Conservation (phyloP, 2,113 vertebrate genomes). For the Platycercus adscitus region DNA sequence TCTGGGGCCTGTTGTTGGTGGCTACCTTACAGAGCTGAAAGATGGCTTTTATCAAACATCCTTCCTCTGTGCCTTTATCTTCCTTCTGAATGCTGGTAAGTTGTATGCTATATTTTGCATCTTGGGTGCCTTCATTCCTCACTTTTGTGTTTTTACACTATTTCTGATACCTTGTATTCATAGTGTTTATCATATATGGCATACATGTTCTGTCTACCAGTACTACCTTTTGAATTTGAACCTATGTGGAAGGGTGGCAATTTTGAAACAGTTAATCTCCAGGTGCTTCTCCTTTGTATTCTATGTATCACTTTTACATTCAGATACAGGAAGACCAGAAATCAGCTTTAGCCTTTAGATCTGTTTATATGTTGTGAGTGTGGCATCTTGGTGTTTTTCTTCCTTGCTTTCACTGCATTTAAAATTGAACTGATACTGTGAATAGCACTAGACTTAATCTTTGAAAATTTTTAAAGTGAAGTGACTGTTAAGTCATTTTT, state of each 20-base stretch:
- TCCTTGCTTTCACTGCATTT: background rate
- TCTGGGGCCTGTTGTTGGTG: constrained; percentile 91
- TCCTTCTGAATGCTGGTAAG: constrained; percentile 92
- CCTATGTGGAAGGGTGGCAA: background rate
- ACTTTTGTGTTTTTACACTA: background rate
- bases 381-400: background rate
- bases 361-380: background rate
- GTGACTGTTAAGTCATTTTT: background rate
- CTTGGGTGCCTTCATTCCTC: background rate
- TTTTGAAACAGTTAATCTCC: background rate
- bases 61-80: constrained; percentile 87
- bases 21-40: constrained; percentile 88
- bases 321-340: background rate
- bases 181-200: background rate
- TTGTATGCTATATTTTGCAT: background rate
- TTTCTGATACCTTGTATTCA: background rate
- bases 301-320: background rate
- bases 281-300: background rate
- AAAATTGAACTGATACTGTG: background rate
- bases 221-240: background rate
- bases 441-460: background rate
- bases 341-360: background rate
- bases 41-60: constrained; percentile 89
- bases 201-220: background rate
- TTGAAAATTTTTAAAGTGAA: background rate